Base-by-base conservation (phyloP, 1,140 invertebrate genomes). In the Zaprionus davidi region DNA sequence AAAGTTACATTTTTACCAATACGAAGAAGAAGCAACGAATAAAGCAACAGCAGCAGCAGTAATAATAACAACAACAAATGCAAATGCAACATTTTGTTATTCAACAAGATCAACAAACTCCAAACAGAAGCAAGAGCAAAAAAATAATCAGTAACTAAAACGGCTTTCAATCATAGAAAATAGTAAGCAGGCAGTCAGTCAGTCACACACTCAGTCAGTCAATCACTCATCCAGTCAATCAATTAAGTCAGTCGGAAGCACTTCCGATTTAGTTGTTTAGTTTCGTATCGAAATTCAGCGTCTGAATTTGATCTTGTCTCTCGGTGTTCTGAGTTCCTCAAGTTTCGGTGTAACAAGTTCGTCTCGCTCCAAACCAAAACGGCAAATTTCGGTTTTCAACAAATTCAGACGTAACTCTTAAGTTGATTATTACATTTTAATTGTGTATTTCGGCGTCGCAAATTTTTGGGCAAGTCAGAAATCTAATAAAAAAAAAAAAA, bases 391-490 rank as follows among this genome's bases (percentile, higher is more conserved):
- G 44, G 70, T 85, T 91, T 91, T 91, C 75, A 70, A 79, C 82
- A 91, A 90, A 90, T 91, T 91, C 90, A 91, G 90, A 90, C 90
- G 90, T 91, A 79, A 75, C 73, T 90, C 82, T 53, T 90, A 75
- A 82, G 86, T 90, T 90, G 49, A 62, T 85, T 85, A 46, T 46
- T 53, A 82, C 38, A 44, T 24, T 67, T 85, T 82, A 56, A 79
- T 90, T 82, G 76, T 68, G 79, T 76, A 90, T 85, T 91, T 91
- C 75, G 90, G 82, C 70, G 57, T 82, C 62, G 68, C 41, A 46
- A 57, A 60, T 56, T 66, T 90, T 90, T 82, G 79, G 86, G 66
- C 80, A 58, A 69, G 31, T 62, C 28, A 41, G 55, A 44, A 67
- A 26, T 62, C 31, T 28, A 60, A 44, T 28, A 70, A 51, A 51